Base-by-base conservation (phyloP, 2,888 invertebrate genomes). In the Terebella lapidaria region DNA sequence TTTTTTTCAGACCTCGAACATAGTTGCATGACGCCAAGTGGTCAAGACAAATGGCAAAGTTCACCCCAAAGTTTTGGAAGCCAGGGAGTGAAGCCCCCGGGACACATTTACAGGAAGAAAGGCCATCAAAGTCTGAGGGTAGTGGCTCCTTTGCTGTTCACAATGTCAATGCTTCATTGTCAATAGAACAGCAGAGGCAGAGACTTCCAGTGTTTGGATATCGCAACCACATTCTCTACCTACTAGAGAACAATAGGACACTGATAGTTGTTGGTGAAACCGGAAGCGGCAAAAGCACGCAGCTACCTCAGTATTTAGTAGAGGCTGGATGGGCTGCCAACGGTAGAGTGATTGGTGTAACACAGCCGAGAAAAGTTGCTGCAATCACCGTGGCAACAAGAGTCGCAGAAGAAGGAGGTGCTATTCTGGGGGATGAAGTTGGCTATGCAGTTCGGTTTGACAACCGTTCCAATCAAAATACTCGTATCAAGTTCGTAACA, bases 271-370 rank as follows among this genome's bases (percentile, higher is more conserved):
- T 84, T 47, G 97, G 97, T 1, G 96, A 99, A 79, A 95, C 96
- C 1, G 97, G 97, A 27, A 92, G 78, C 71, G 95, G 96, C 35
- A 93, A 97, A 82, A 94, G 94, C 75, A 96, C 95, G 0, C 95
- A 95, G 84, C 87, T 95, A 65, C 93, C 94, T 54, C 85, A 97
- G 90, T 97, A 94, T 76, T 83, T 97, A 26, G 82, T 88, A 69
- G 96, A 97, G 78, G 86, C 87, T 62, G 92, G 92, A 73, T 93
- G 92, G 91, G 79, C 87, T 53, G 80, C 85, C 15, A 88, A 89
- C 57, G 90, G 89, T 56, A 82, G 74, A 57, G 61, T 87, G 62
- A 89, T 97, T 56, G 93, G 90, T 52, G 86, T 99, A 63, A 94
- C 95, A 1, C 92, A 97, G 78, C 96, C 97, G 0, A 84, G 96